phyloP scores from a whole-genome alignment of 2,888 invertebrate genomes.

The Drosophila atripex region DNA sequence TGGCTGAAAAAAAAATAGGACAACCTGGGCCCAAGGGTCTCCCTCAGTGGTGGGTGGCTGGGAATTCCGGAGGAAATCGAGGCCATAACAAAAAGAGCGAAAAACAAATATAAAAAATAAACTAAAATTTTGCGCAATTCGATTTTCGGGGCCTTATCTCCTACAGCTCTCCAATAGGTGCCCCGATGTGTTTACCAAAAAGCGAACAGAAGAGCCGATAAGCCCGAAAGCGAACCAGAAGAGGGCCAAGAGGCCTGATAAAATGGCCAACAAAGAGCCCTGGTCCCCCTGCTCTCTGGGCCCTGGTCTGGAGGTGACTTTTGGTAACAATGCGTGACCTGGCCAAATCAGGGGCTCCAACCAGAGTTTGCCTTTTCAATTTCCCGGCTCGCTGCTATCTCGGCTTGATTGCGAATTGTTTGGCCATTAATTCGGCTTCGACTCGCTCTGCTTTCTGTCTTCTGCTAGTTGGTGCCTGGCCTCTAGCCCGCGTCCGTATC shows the following conservation, averaged over 20 bases:
- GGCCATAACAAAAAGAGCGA: constrained; percentile 4
- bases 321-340: constrained; percentile 59
- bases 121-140: constrained; percentile 15
- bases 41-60: constrained; percentile 3
- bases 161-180: constrained; percentile 1
- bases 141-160: constrained; percentile 25
- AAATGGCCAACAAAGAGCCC: constrained; percentile 34
- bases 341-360: constrained; percentile 53
- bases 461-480: background rate
- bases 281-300: too few relatives aligned
- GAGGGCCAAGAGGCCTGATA: constrained; percentile 21
- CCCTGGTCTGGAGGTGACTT: background rate
- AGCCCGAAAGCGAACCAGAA: constrained; percentile 33
- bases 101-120: background rate
- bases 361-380: constrained; percentile 39
- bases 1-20: constrained; percentile 3
- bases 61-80: constrained; percentile 2
- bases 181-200: constrained; percentile 48
- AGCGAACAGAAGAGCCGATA: constrained; percentile 63
- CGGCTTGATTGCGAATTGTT: constrained; percentile 39
- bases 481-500: too few relatives aligned
- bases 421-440: constrained; percentile 47
- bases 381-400: constrained; percentile 33
- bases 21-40: background rate
- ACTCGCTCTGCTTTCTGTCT: background rate